A percentile compares a stretch with the other conserved stretches of the same genome.
phyloP scores from a whole-genome alignment of 2,888 invertebrate genomes.

The Eurytoma californica region DNA sequence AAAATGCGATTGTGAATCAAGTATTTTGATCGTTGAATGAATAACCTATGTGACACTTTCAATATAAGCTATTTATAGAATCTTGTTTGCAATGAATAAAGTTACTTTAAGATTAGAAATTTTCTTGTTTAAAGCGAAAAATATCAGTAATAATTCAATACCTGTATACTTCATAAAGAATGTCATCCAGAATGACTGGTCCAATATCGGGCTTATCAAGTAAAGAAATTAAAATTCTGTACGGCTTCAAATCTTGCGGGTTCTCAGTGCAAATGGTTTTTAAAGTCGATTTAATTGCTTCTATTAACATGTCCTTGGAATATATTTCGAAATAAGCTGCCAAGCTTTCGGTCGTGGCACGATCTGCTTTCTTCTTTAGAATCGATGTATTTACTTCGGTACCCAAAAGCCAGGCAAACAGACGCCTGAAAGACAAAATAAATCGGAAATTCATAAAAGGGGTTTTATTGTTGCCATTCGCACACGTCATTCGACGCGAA shows the following conservation, averaged over 20 bases:
- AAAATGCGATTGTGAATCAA: no score
- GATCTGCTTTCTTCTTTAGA: constrained; percentile 67
- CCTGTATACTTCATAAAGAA: constrained; percentile 87
- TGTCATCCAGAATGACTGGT: constrained; percentile 84
- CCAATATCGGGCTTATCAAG: constrained; percentile 93
- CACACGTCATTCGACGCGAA: background rate
- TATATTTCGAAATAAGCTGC: constrained; percentile 81
- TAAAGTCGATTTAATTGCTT: constrained; percentile 80
- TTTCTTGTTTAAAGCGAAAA: no score
- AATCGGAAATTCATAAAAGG: background rate
- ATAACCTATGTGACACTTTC: no score
- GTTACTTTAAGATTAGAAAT: no score
- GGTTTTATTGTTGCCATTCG: constrained; percentile 16
- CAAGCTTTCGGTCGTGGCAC: constrained; percentile 69
- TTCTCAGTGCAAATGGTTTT: constrained; percentile 78
- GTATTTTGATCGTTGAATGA: no score
- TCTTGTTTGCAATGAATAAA: no score
- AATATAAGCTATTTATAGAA: no score
- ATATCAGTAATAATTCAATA: constrained; percentile 37
- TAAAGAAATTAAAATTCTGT: constrained; percentile 87
- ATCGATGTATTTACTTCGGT: constrained; percentile 80
- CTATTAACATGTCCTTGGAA: constrained; percentile 82
- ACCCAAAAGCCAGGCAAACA: constrained; percentile 90
- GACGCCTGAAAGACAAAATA: constrained; percentile 76
- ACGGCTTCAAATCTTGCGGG: constrained; percentile 82